Base-by-base conservation (phyloP, 1,140 invertebrate species). In the Caenorhabditis latens region DNA sequence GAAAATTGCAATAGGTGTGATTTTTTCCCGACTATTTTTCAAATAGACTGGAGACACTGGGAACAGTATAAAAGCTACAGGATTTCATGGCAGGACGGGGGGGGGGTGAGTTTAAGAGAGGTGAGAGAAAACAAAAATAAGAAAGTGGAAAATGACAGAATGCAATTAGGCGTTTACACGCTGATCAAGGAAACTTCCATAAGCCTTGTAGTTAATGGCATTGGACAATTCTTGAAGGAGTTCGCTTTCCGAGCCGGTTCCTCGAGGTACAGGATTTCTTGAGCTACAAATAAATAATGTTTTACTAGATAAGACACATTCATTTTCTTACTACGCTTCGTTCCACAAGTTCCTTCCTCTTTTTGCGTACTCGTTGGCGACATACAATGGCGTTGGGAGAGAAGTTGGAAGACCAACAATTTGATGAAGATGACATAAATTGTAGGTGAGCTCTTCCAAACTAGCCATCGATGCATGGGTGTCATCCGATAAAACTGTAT, bases 311-410 rank as follows among this genome's bases (percentile, higher is more conserved):
- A 55, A 84, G 32, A 32, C 32, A 32, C 32, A 32, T 32, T 32
- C 2, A 2, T 32, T 32, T 32, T 43, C 40, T 58, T 84, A 84
- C 83, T 9, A 11, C 5, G 53, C 19, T 16, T 84, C 42, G 21
- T 58, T 46, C 42, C 32, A 84, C 40, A 84, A 24, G 42, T 79
- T 79, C 8, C 71, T 14, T 79, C 71, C 71, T 79, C 71, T n/a
- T 53, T 79, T 79, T 6, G 71, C 84, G 19, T 63, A 84, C 14
- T 67, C 42, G 19, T 71, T 58, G 79, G 89, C 89, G 21, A 89
- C 87, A 65, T 89, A 89, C n/a, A 89, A 43, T 32, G 88, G 88
- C n/a, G 88, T 71, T 9, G 89, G 89, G 46, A 89, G 85, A 43
- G 89, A 89, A 13, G 86, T 89, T 8, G 88, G 57, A 21, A 87